phyloP scores from a whole-genome alignment of 2,797 vertebrate genomes.

The Phyllotis vaccarum region DNA sequence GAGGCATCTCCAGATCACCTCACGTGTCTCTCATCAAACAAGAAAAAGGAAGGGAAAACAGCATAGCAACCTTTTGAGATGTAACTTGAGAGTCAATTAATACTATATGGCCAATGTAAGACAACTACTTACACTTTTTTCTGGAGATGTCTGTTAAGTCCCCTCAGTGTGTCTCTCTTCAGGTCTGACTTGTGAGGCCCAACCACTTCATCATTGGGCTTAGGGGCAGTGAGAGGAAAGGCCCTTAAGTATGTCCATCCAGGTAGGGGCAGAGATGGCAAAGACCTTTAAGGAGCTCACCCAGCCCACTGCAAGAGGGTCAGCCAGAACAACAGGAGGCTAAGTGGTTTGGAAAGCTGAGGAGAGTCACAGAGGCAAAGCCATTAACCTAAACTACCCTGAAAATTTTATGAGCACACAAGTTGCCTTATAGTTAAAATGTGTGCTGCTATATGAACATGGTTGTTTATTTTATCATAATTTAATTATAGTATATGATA shows the following conservation, averaged over 20 bases:
- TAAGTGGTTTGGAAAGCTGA: not conserved
- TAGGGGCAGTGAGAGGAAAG: not conserved
- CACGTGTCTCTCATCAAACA: not conserved
- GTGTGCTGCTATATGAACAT: not conserved
- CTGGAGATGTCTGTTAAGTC: not conserved
- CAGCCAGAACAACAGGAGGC: not conserved
- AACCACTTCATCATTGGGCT: not conserved
- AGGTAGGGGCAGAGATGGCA: not conserved
- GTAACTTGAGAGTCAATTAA: not conserved
- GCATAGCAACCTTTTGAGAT: not conserved
- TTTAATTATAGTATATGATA: not conserved
- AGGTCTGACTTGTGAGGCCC: not conserved
- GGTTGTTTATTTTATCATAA: not conserved
- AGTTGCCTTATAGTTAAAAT: not conserved
- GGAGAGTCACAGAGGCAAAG: not conserved
- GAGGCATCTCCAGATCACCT: not conserved
- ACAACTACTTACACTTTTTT: not conserved
- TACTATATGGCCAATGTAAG: not conserved
- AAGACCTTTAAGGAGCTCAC: rapidly evolving
- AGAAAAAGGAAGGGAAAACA: not conserved
- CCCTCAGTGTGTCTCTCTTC: not conserved
- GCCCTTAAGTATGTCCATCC: not conserved
- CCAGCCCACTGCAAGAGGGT: not conserved
- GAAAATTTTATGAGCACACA: not conserved
- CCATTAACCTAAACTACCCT: not conserved